A percentile compares a stretch with the other conserved stretches of the same genome.
Evolutionary conservation across 2,888 invertebrate genomes (phyloP).

Genomic region (Heliconius ismenius): DNA sequence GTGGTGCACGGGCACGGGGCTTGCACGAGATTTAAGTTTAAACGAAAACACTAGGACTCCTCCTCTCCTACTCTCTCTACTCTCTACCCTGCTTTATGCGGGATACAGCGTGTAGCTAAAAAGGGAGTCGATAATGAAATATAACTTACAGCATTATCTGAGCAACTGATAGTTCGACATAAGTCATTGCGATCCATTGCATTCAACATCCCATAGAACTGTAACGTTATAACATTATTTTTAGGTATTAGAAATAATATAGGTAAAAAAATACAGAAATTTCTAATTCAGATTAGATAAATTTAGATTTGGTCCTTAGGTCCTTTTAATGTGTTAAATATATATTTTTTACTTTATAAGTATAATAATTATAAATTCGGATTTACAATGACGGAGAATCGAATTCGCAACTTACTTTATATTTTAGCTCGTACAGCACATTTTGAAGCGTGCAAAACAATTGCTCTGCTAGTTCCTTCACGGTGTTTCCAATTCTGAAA

Average conservation of each 20-base stretch:
- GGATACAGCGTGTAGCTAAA: not conserved
- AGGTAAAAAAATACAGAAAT: too few relatives aligned
- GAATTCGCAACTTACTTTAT: conserved; percentile 49
- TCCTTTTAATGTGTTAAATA: too few relatives aligned
- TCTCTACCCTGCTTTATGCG: too few relatives aligned
- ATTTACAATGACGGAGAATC: not conserved
- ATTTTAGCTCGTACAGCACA: conserved; percentile 53
- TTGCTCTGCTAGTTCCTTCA: conserved; percentile 37
- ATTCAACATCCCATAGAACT: conserved; percentile 58
- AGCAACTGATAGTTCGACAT: conserved; percentile 52
- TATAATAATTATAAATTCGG: not conserved
- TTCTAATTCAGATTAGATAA: too few relatives aligned
- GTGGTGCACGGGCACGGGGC: not conserved
- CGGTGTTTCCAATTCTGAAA: conserved; percentile 46
- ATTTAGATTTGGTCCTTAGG: too few relatives aligned
- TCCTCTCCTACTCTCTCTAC: too few relatives aligned
- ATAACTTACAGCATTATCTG: conserved; percentile 44
- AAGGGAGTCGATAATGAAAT: too few relatives aligned
- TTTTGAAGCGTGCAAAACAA: conserved; percentile 35
- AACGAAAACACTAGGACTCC: too few relatives aligned
- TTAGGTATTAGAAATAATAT: too few relatives aligned
- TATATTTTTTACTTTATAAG: too few relatives aligned
- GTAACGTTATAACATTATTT: conserved; percentile 42
- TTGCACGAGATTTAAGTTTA: not conserved
- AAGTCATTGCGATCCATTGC: conserved; percentile 56